Base-by-base conservation (phyloP, 53 echinoderm and acorn worm genomes). In the Actinopyga echinites region DNA sequence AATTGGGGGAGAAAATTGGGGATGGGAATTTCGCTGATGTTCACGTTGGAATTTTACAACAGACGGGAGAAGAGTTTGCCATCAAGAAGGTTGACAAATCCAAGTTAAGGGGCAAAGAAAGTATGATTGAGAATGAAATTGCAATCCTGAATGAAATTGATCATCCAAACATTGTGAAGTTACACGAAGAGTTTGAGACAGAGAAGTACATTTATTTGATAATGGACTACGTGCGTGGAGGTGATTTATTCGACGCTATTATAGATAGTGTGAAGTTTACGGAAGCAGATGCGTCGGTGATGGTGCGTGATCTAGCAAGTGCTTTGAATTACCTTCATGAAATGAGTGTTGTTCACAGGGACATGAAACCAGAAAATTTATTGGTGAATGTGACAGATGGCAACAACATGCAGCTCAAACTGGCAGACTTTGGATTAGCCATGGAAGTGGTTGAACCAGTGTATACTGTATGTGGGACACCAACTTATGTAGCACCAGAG, bases 211-310 rank as follows among this genome's bases (percentile, higher is more conserved):
- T 97, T 83, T 97, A 92, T 66, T 75, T 97, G 21, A 84, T 97
- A 52, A 97, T 97, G 97, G 97, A 97, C 73, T 92, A 84, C 37
- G 87, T 97, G 42, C 82, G 82, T 11, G 97, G 97, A 19, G 97
- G 97, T 10, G 97, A 97, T 57, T 55, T 97, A 31, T 97, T 97
- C 84, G 97, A 97, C 74, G 97, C 97, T 9, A 97, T 97, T 83
- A 97, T 94, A 29, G 97, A 97, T 60, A 97, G 97, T 38, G 93
- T 97, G 22, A 97, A 97, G 83, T 97, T 97, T 86, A 97, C 97
- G 3, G 97, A 97, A 63, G 89, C 87, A 1, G 94, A 97, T 83
- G 97, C 94, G 28, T 89, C 97, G 1, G 61, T 91, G 74, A 97
- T 97, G 86, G 85, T 97, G 33, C 80, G 80, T 4, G 94, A 97